Conservation (phyloP, 2,888 invertebrate genomes). For the Mesorhabditis spiculigera region DNA sequence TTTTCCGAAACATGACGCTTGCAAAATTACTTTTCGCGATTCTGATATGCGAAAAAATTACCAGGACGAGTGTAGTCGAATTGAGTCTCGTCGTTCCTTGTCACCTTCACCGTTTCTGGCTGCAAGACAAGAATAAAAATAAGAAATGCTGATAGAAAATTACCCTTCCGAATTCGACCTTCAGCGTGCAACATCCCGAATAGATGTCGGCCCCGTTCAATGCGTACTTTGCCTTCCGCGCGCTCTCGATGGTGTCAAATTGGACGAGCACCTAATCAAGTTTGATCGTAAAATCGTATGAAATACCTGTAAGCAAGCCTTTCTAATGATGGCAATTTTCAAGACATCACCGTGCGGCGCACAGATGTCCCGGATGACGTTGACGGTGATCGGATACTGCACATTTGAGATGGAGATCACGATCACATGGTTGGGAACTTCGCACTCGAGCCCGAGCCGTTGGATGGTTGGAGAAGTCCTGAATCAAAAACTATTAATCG, state of each 20-base stretch:
- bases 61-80: constrained; percentile 44
- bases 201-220: constrained; percentile 98
- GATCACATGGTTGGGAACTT: constrained; percentile 89
- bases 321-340: constrained; percentile 79
- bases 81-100: constrained; percentile 50
- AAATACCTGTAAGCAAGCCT: background rate
- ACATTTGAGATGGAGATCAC: constrained; percentile 96
- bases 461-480: constrained; percentile 20
- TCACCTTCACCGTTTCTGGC: constrained; percentile 49
- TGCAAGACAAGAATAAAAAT: constrained; percentile 20
- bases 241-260: constrained; percentile 64
- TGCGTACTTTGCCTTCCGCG: constrained; percentile 83
- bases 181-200: constrained; percentile 96
- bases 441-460: constrained; percentile 59
- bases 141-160: constrained; percentile 51
- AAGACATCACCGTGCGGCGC: constrained; percentile 88
- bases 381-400: constrained; percentile 95
- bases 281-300: background rate
- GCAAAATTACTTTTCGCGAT: no score
- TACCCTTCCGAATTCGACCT: constrained; percentile 98
- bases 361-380: constrained; percentile 88
- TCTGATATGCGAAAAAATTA: no score
- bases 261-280: constrained; percentile 42
- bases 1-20: no score
- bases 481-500: constrained; percentile 10